Evolutionary conservation across 2,797 vertebrate genomes (phyloP), one percentile per base, ranked within the genome.

Genomic region (Limosa lapponica): DNA sequence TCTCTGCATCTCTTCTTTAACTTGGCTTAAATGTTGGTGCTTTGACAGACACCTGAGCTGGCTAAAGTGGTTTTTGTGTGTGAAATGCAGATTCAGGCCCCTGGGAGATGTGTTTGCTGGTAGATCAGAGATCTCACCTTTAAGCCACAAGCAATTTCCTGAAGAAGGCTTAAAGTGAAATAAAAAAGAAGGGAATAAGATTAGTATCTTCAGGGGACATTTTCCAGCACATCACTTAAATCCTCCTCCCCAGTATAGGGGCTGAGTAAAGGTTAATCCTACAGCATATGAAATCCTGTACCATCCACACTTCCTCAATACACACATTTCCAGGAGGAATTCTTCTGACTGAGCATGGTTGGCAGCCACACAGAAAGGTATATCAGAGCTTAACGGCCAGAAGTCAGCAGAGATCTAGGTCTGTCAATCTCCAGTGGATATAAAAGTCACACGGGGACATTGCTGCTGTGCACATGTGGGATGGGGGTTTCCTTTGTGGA

Each of bases 261-360:
- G 70, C 70, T 88, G 88, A 90, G 58, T 80, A 89, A 95, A 96
- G 78, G 87, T 96, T 95, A 94, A 96, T 96, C 91, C 82, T 74
- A 54, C 52, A 72, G 69, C 30, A 22, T 55, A 90, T 91, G 59
- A 93, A 95, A 92, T 57, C 82, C 64, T 57, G 39, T 69, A 61
- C 72, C 66, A 64, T 55, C 71, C 69, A 81, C 52, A 58, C 39
- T 89, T 39, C 49, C 61, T 91, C 78, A 46, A 61, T 44, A 89
- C 41, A 80, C 34, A 54, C 48, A 61, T 87, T 91, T 95, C 85
- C 93, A 95, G 82, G 85, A 96, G 89, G 75, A 95, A 95, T 95
- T 91, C 55, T 37, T 89, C 74, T 85, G 82, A n/a, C 78, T 85
- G 79, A 92, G 17, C 17, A 3, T 32, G 49, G 65, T 1, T 87